phyloP scores from a whole-genome alignment of 2,888 invertebrate species.

The Bimastos eiseni region DNA sequence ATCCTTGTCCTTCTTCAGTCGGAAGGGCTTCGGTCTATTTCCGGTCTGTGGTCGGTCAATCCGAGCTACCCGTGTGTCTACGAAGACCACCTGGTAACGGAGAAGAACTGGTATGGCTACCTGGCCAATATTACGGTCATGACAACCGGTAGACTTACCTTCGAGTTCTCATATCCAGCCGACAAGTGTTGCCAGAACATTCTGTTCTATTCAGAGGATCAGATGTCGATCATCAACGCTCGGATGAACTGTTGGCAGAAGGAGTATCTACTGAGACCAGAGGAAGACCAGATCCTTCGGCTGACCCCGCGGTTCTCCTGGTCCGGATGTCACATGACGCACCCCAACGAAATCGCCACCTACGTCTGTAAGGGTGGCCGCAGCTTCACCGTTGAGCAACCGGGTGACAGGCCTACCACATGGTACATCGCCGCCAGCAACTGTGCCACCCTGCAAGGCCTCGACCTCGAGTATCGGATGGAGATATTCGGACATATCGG shows the following conservation, averaged over 20 bases:
- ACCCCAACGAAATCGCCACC: slow-evolving; percentile 39
- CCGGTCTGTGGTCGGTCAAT: neutral
- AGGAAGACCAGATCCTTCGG: slow-evolving; percentile 44
- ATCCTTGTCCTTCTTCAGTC: neutral
- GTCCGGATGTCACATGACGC: slow-evolving; percentile 45
- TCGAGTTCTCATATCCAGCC: slow-evolving; percentile 43
- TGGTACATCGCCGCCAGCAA: slow-evolving; percentile 44
- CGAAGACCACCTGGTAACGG: slow-evolving; percentile 30
- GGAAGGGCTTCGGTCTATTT: neutral
- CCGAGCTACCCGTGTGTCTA: slow-evolving; percentile 28
- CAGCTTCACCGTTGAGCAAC: slow-evolving; percentile 38
- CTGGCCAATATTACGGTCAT: slow-evolving; percentile 44
- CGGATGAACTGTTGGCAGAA: slow-evolving; percentile 46
- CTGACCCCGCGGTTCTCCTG: slow-evolving; percentile 45
- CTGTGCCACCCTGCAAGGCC: slow-evolving; percentile 42
- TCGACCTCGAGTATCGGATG: slow-evolving; percentile 43
- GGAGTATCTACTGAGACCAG: slow-evolving; percentile 41
- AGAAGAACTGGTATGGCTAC: slow-evolving; percentile 40
- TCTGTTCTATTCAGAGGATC: slow-evolving; percentile 45
- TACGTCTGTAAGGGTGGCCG: slow-evolving; percentile 45
- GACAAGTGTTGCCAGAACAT: slow-evolving; percentile 45
- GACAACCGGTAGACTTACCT: slow-evolving; percentile 42
- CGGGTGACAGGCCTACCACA: slow-evolving; percentile 31
- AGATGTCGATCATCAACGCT: slow-evolving; percentile 41
- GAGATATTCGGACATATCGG: slow-evolving; percentile 43